These are phyloP conservation scores for Pholis gunnellus DNA, from an alignment of 2,113 vertebrate species.

Conservation along the genomic window DNA sequence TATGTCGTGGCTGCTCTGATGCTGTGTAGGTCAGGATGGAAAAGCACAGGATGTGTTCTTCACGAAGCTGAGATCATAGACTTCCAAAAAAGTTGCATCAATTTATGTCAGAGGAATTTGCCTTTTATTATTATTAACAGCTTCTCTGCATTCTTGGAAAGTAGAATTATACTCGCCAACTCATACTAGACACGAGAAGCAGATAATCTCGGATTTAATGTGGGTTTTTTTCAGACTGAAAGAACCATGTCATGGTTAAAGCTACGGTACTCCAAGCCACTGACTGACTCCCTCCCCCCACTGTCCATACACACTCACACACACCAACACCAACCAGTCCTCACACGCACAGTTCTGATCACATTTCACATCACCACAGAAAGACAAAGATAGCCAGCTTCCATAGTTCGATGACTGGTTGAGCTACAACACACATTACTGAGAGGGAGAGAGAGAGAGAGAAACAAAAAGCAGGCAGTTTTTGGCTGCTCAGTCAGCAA, in stretches of 20 bases:
- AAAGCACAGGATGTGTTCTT: conserved; percentile 33
- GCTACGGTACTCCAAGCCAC: conserved; percentile 48
- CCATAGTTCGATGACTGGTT: conserved; percentile 72
- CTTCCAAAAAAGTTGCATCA: conserved; percentile 35
- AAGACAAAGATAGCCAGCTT: conserved; percentile 78
- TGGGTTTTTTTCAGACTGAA: conserved; percentile 16
- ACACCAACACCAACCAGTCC: conserved; percentile 30
- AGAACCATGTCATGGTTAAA: conserved; percentile 42
- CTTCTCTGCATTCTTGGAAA: conserved; percentile 8
- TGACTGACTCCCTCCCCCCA: conserved; percentile 67
- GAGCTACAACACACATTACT: conserved; percentile 69
- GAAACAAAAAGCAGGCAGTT: conserved; percentile 82
- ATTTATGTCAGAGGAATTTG: conserved; percentile 34
- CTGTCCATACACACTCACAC: conserved; percentile 15
- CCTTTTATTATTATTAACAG: conserved; percentile 48
- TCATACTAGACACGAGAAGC: not conserved
- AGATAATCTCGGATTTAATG: conserved; percentile 12
- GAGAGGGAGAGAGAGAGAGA: conserved; percentile 62
- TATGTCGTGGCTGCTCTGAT: conserved; percentile 55
- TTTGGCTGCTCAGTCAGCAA: conserved; percentile 82
- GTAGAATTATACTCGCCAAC: not conserved
- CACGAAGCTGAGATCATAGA: conserved; percentile 12
- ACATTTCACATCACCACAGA: conserved; percentile 82
- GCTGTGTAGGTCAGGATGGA: conserved; percentile 28
- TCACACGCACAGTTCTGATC: conserved; percentile 71